Percentiles rank a stretch among this genome's conserved stretches.
Conservation (phyloP, 2,113 vertebrate species). For the Pontoporia blainvillei region DNA sequence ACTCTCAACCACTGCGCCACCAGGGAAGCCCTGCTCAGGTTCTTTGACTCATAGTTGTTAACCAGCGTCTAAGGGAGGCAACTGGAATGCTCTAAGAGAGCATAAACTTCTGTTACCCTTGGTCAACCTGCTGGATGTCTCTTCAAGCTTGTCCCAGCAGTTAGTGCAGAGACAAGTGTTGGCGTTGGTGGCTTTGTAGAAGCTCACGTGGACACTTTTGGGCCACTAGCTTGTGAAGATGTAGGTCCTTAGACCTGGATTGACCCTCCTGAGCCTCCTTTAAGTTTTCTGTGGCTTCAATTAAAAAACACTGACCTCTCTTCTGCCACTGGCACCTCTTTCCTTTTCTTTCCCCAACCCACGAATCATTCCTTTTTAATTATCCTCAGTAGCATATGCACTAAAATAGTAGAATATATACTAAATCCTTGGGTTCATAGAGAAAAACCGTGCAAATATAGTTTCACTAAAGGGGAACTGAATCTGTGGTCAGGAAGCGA, state of each 20-base stretch:
- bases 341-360: background rate
- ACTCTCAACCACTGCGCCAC: too few relatives aligned
- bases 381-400: background rate
- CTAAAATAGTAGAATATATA: background rate
- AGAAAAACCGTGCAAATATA: background rate
- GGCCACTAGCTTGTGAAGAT: background rate
- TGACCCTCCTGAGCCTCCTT: background rate
- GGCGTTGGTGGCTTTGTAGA: background rate
- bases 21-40: background rate
- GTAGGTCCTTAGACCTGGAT: background rate
- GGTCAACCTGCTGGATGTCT: background rate
- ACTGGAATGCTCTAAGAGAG: background rate
- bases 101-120: background rate
- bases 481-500: background rate
- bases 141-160: background rate
- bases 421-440: background rate
- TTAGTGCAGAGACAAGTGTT: background rate
- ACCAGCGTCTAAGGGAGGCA: background rate
- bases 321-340: background rate
- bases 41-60: background rate
- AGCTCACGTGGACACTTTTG: background rate
- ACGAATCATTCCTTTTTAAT: background rate
- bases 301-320: background rate
- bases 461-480: background rate
- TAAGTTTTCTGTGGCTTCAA: background rate